A percentile compares a stretch with the other conserved stretches of the same genome.
Conservation (phyloP, 2,888 invertebrate species). For the Sepiola atlantica region DNA sequence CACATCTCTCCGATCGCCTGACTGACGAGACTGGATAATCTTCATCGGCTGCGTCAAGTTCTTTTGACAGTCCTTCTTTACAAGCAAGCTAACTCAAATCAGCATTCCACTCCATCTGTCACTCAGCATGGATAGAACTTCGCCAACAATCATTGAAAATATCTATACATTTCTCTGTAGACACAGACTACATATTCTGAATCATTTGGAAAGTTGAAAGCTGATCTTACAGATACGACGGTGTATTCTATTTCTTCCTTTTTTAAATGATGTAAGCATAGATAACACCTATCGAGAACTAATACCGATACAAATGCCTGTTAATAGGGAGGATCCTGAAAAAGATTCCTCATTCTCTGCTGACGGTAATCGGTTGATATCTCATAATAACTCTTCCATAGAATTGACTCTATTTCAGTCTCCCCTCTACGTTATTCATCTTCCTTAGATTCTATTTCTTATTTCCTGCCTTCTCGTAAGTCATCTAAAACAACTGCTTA, state of each 20-base stretch:
- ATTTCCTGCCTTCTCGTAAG: neutral
- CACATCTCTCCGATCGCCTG: neutral
- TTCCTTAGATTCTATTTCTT: neutral
- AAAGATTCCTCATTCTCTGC: neutral
- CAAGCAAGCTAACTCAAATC: conserved; percentile 37
- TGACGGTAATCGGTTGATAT: neutral
- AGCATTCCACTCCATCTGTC: conserved; percentile 40
- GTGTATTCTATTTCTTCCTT: no score
- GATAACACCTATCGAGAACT: neutral
- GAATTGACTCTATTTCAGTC: neutral
- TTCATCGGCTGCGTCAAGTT: neutral
- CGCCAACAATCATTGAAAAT: neutral
- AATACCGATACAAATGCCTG: neutral
- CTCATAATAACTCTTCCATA: neutral
- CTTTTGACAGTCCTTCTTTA: neutral
- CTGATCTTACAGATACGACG: neutral
- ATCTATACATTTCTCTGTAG: neutral
- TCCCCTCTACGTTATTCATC: neutral
- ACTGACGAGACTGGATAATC: neutral
- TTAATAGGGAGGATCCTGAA: neutral
- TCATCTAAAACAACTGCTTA: neutral
- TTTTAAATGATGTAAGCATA: neutral
- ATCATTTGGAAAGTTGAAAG: neutral
- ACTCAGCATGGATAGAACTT: neutral
- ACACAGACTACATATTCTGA: neutral